Evolutionary conservation across 2,888 invertebrate genomes (phyloP).

Genomic region (Poecilus cupreus): DNA sequence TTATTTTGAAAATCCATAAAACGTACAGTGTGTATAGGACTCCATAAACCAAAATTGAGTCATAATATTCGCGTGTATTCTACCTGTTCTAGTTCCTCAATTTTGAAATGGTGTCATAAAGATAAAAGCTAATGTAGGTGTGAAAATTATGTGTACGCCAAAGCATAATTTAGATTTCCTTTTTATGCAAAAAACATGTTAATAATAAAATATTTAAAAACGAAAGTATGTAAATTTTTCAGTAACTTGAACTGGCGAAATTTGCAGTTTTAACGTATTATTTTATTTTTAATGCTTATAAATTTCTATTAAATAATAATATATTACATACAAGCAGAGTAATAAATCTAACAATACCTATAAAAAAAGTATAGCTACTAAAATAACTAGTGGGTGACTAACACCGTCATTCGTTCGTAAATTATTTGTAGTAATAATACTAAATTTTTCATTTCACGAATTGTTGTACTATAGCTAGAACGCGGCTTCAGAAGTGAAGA

Average conservation of each 20-base stretch:
- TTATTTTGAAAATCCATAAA: neutral
- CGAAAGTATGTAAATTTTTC: constrained; percentile 9
- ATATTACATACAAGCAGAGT: too few species aligned
- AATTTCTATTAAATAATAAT: constrained; percentile 10
- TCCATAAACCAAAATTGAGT: neutral
- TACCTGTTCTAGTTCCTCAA: neutral
- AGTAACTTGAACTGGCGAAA: neutral
- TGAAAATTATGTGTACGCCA: neutral
- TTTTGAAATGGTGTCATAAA: neutral
- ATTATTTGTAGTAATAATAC: too few species aligned
- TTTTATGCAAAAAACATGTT: constrained; percentile 13
- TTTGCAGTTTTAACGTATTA: neutral
- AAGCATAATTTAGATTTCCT: neutral
- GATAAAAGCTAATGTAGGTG: neutral
- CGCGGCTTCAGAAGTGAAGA: too few species aligned
- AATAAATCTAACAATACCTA: too few species aligned
- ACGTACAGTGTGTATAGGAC: neutral
- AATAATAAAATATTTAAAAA: constrained; percentile 2
- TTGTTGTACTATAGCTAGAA: too few species aligned
- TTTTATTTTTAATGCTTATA: neutral
- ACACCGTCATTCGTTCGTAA: too few species aligned
- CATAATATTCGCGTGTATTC: neutral
- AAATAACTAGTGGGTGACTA: too few species aligned
- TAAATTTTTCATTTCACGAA: too few species aligned
- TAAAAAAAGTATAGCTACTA: too few species aligned